phyloP scores from a whole-genome alignment of 2,113 vertebrate genomes.

The Gymnorhina tibicen region DNA sequence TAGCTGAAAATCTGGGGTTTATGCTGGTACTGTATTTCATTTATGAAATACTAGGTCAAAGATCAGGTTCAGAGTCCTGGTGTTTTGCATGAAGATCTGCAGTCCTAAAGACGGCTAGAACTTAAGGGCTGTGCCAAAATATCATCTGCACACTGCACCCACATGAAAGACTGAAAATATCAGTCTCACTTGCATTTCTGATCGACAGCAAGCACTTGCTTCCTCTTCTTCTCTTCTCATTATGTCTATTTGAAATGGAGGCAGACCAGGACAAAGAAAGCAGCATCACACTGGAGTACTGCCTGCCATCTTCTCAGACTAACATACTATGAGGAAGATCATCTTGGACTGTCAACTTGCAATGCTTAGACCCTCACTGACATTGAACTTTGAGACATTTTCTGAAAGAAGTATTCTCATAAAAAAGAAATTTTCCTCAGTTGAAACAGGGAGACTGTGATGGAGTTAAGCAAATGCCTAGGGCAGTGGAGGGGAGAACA shows the following conservation, averaged over 20 bases:
- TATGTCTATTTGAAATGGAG: neutral
- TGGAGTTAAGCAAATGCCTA: neutral
- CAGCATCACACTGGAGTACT: neutral
- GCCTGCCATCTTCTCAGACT: neutral
- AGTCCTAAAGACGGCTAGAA: neutral
- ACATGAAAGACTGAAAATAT: neutral
- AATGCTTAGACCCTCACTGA: neutral
- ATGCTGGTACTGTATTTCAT: neutral
- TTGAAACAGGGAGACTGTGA: neutral
- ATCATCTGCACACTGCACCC: neutral
- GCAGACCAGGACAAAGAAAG: neutral
- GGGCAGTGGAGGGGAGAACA: neutral
- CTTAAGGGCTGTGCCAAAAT: neutral
- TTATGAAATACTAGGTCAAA: neutral
- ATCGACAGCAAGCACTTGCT: neutral
- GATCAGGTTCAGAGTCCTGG: neutral
- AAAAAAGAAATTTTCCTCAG: neutral
- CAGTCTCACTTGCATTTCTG: neutral
- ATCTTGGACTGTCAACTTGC: neutral
- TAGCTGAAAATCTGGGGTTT: neutral
- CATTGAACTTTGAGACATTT: neutral
- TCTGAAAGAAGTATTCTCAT: neutral
- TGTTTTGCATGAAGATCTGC: neutral
- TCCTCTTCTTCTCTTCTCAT: neutral
- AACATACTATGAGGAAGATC: neutral